Conservation (phyloP, 2,888 invertebrate genomes). For the Hecatera dysodea region DNA sequence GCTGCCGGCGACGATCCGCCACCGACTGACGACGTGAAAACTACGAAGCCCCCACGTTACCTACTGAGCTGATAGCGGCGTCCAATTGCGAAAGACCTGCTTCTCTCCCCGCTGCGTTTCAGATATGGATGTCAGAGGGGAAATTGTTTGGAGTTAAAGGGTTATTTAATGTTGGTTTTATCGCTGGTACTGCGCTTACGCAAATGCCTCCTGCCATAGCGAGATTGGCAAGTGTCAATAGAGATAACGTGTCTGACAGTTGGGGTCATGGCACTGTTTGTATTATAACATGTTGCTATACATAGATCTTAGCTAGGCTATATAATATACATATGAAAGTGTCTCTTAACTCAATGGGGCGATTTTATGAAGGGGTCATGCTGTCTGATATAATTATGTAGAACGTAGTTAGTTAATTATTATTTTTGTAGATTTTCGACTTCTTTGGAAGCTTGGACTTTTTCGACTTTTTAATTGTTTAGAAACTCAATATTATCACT, state of each 20-base stretch:
- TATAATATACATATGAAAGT: not conserved
- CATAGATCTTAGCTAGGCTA: constrained; percentile 31
- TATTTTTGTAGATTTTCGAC: not conserved
- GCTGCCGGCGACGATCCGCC: constrained; percentile 86
- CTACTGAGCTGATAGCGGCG: constrained; percentile 79
- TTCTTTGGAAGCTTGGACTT: not conserved
- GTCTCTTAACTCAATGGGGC: constrained; percentile 34
- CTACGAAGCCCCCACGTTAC: constrained; percentile 80
- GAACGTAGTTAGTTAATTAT: not conserved
- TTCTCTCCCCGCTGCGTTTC: constrained; percentile 36
- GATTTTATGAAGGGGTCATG: constrained; percentile 11
- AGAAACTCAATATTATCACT: not conserved
- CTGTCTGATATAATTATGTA: constrained; percentile 19
- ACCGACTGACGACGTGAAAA: constrained; percentile 80
- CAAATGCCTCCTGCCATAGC: constrained; percentile 83
- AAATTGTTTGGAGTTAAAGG: constrained; percentile 38
- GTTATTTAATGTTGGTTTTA: constrained; percentile 71
- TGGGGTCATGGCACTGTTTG: constrained; percentile 81
- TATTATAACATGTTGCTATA: constrained; percentile 62
- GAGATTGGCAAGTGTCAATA: constrained; percentile 86
- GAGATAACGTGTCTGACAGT: constrained; percentile 81
- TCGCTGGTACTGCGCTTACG: constrained; percentile 84
- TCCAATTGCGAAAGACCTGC: constrained; percentile 72
- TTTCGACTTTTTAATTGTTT: not conserved
- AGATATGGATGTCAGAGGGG: not conserved